phyloP scores from a whole-genome alignment of 1,140 invertebrate genomes.

The Parasteatoda tepidariorum region DNA sequence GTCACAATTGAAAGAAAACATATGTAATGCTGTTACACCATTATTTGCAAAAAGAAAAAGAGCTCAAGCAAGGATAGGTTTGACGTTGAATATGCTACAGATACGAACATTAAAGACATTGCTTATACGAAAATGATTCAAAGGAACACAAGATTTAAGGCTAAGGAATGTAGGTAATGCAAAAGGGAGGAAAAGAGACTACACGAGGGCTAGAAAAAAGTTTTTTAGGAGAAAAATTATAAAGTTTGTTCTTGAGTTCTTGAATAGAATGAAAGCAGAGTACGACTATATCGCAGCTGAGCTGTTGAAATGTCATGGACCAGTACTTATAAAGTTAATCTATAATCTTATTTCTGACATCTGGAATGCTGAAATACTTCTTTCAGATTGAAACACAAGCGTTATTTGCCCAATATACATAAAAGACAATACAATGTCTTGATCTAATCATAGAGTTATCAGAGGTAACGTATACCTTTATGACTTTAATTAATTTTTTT shows the following conservation, averaged over 20 bases:
- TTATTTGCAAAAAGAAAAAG: neutral
- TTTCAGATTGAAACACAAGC: no score
- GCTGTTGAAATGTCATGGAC: no score
- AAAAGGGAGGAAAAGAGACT: neutral
- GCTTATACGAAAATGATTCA: neutral
- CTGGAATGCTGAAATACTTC: no score
- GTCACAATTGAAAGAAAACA: neutral
- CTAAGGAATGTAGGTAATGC: neutral
- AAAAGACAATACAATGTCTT: no score
- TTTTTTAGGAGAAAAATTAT: neutral
- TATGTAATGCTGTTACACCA: neutral
- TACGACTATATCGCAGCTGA: neutral
- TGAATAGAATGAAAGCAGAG: neutral
- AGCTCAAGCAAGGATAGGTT: neutral
- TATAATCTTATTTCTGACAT: no score
- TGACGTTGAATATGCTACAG: neutral
- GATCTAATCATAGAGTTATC: no score
- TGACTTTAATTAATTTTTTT: no score
- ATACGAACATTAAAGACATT: neutral
- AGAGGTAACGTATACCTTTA: no score
- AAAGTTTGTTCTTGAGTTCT: neutral
- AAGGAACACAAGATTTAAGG: neutral
- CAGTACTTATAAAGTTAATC: no score
- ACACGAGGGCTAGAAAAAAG: neutral
- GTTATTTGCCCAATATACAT: no score